phyloP scores from a whole-genome alignment of 2,888 invertebrate genomes.

The Perizoma flavofasciatum region DNA sequence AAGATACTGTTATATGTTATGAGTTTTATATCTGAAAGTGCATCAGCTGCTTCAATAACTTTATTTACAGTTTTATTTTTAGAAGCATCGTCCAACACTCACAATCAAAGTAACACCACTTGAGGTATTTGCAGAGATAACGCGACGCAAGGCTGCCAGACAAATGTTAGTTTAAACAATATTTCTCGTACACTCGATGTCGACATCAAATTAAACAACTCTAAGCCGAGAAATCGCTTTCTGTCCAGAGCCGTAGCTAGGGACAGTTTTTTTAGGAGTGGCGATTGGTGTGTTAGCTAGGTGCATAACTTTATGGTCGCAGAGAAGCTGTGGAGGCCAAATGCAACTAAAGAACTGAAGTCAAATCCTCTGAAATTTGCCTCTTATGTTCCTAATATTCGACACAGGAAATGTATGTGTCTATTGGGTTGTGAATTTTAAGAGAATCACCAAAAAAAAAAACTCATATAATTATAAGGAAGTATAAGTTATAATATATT shows the following conservation, averaged over 20 bases:
- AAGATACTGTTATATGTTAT: no score
- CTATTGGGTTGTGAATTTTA: no score
- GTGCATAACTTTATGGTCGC: no score
- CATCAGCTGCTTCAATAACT: constrained; percentile 15
- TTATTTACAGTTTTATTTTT: constrained; percentile 28
- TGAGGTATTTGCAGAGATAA: constrained; percentile 62
- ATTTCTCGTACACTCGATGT: constrained; percentile 77
- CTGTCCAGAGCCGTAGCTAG: constrained; percentile 18
- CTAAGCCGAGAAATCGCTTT: constrained; percentile 48
- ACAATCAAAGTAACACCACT: constrained; percentile 45
- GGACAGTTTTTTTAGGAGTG: background rate
- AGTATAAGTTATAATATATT: no score
- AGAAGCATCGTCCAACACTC: constrained; percentile 23
- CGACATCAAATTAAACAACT: constrained; percentile 79
- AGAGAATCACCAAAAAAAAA: no score
- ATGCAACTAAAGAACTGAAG: no score
- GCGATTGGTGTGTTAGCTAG: no score
- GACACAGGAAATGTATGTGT: no score
- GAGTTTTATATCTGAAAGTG: background rate
- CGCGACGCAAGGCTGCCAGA: constrained; percentile 58
- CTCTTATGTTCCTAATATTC: no score
- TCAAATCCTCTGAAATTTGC: no score
- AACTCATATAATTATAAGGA: no score
- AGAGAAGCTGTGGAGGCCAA: no score
- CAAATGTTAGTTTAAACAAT: constrained; percentile 78